Base-by-base conservation (phyloP, 1,140 invertebrate genomes). In the Heliconius hermathena region DNA sequence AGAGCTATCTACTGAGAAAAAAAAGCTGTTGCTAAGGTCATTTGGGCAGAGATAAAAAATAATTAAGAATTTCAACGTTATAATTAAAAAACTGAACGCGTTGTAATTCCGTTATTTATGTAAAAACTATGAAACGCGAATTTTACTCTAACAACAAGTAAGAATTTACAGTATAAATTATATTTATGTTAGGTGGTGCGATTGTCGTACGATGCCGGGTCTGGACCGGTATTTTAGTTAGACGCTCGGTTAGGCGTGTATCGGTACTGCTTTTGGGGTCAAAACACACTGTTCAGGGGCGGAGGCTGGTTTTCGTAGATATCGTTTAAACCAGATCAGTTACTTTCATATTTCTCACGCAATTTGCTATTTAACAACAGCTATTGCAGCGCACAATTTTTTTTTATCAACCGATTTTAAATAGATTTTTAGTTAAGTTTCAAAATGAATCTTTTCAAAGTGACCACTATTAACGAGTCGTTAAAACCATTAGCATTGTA, bases 181-280 rank as follows among this genome's bases (percentile, higher is more conserved):
- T 46, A 46, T 46, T 86, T 86, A 80, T 84, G 16, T 76, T 54
- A 85, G 78, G 88, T 91, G 88, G 88, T 85, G 75, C 84, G 90
- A 90, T 85, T 79, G 83, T 93, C 85, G 86, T 90, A 89, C 85
- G 88, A 91, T 87, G 52, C 80, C 83, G 77, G 79, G 46, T 76
- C 49, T 18, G 76, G 79, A 86, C 85, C 84, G 82, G 88, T 89
- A 84, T 89, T 89, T 81, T 85, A 84, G 78, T 84, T 86, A 83
- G 54, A 88, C 85, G 84, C 74, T 74, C 73, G 36, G 46, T 72
- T 60, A 71, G 72, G 26, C 78, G 76, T 81, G 73, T 79, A 75
- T 74, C 73, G 79, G 73, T 80, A 81, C 71, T 77, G 46, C 41
- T 80, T 85, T 85, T 84, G 78, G 81, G 83, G 80, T 84, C 83